Percentiles rank a stretch among this genome's conserved stretches.
phyloP scores from a whole-genome alignment of 2,797 vertebrate species.

The Tympanoctomys barrerae region DNA sequence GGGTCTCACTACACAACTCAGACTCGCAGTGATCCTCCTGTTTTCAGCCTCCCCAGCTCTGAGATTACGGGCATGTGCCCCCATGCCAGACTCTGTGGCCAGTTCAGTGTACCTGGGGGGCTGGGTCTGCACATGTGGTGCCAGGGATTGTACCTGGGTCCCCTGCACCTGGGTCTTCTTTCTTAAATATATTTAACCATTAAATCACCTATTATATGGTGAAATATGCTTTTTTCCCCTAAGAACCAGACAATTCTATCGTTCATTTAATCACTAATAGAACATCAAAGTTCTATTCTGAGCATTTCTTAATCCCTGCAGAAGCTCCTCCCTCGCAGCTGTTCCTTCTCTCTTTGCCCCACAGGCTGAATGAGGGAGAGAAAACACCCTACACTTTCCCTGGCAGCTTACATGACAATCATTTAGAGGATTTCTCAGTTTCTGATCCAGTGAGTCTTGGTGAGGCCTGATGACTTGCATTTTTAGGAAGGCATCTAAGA shows the following conservation, averaged over 20 bases:
- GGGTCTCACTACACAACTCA: too few species aligned
- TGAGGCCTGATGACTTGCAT: neutral
- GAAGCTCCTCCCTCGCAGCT: neutral
- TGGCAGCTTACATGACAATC: neutral
- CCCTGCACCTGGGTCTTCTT: neutral
- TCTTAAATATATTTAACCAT: neutral
- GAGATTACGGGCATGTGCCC: too few species aligned
- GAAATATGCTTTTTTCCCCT: neutral
- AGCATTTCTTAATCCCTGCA: neutral
- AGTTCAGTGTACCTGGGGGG: too few species aligned
- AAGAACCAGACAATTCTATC: neutral
- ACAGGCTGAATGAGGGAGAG: neutral
- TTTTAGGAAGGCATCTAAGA: neutral
- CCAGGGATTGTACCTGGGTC: too few species aligned
- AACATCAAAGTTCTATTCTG: neutral
- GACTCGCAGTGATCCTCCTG: neutral
- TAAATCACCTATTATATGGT: neutral
- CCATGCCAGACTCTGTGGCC: too few species aligned
- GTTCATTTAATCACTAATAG: neutral
- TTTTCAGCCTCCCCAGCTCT: neutral
- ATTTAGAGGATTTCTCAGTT: neutral
- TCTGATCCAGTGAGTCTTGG: neutral
- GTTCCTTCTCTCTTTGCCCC: neutral
- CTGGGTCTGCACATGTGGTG: too few species aligned
- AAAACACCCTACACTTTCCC: neutral